Base-by-base conservation (phyloP, 2,888 invertebrate genomes). In the Dendrolimus pini region DNA sequence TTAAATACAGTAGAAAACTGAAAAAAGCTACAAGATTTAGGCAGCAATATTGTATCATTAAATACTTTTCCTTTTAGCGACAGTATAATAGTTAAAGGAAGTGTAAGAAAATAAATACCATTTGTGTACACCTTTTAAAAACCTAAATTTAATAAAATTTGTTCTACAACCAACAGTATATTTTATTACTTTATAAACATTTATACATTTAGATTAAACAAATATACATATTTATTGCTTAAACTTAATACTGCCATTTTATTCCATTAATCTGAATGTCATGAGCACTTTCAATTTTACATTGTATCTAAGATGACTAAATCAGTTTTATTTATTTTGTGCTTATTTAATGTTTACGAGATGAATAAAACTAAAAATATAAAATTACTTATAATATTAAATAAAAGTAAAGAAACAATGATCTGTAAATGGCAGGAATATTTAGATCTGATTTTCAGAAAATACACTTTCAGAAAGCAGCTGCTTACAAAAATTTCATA, bases 121-220 rank as follows among this genome's bases (percentile, higher is more conserved):
- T 0, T 12, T 47, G 9, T 47, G 47, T 47, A 47, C 47, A 52
- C 7, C 53, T 2, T 53, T 55, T 18, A 47, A 47, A 47, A 47
- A 47, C 47, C 47, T 47, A 52, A 55, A 65, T 64, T 63, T 74
- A 76, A 68, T 68, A 72, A 77, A 71, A 72, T 61, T 63, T 63
- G 59, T 68, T 69, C 68, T 84, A 87, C 82, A 88, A 87, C 83
- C 87, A 90, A 89, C 90, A 89, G 84, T 89, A 86, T 87, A 88
- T 83, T 89, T 86, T 85, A 84, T 85, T 30, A 30, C 30, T 86
- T 70, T 82, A 84, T 86, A 86, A 86, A 89, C 85, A 87, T 85
- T 85, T 85, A 84, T 80, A 87, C 79, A 80, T 78, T 78, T 70
- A 78, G 67, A 62, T 77, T 80, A 83, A 88, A 87, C 82, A 84